Base-by-base conservation (phyloP, 2,888 invertebrate species). In the Serripes groenlandicus region DNA sequence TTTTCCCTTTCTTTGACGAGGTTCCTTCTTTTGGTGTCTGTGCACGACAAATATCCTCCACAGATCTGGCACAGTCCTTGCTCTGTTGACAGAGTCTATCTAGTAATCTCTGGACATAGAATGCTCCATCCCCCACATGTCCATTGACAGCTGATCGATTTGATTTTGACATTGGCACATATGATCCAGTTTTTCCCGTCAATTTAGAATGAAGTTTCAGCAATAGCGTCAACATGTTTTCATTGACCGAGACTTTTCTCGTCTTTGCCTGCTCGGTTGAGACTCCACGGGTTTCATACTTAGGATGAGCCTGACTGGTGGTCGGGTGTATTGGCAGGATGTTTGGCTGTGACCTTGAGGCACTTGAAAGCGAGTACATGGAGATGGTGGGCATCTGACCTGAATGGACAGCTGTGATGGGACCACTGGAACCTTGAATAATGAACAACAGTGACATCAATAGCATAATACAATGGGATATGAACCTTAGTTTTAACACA, bases 131-230 rank as follows among this genome's bases (percentile, higher is more conserved):
- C 3, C 98, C 99, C 56, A 97, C 96, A 34, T 96, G 94, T 21
- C 88, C 86, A 21, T 83, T 74, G 5, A 75, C 52, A 0, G 76
- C 54, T 11, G 66, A 81, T 52, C 87, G 73, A 21, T 84, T 75
- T 5, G 83, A 81, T 42, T 88, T 85, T 11, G 89, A 85, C n/a
- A 85, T 62, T 5, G 89, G 89, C 26, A 82, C 81, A 90, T 97
- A 99, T 85, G 98, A 98, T 93, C 98, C 98, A 11, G 97, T 96
- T 84, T 93, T 93, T 0, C 97, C 97, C 0, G 97, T 97, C 56
- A 99, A 95, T 93, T 98, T 98, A 1, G 98, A 97, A 95, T 99
- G 98, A 21, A 98, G 96, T 94, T 98, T 98, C 73, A 99, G 95
- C 60, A 99, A 95, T 71, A 99, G 95, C 0, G 98, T 98, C 89